A percentile compares a stretch with the other conserved stretches of the same genome.
Conservation (phyloP, 1,140 invertebrate species). For the Varroa destructor region DNA sequence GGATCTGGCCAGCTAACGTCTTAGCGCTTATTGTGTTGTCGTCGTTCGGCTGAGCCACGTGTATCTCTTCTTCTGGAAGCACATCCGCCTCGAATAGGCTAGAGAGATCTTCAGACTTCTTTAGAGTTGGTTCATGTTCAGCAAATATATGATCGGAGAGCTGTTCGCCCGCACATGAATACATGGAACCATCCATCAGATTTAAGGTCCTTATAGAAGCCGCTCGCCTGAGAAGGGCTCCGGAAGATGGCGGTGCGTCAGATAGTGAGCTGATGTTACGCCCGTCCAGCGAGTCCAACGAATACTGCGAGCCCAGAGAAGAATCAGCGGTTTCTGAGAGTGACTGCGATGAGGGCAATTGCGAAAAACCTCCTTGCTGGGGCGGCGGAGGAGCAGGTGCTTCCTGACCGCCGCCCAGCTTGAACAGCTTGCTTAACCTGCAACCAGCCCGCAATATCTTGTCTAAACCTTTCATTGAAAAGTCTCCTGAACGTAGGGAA, state of each 20-base stretch:
- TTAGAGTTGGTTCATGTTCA: no score
- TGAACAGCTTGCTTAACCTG: conserved; percentile 27
- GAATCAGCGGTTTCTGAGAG: background rate
- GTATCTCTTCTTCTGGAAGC: background rate
- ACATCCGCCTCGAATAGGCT: no score
- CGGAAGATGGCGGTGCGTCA: no score
- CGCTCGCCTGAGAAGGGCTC: no score
- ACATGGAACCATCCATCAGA: no score
- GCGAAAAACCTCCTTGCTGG: background rate
- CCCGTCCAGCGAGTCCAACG: conserved; percentile 1
- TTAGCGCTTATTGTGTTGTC: background rate
- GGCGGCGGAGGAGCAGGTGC: background rate
- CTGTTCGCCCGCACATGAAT: background rate
- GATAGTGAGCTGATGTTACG: background rate
- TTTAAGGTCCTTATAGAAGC: no score
- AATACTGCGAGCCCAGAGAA: background rate
- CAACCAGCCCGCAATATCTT: background rate
- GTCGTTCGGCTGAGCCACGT: background rate
- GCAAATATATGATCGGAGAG: background rate
- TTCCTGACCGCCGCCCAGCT: conserved; percentile 3
- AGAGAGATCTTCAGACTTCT: no score
- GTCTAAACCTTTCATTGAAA: no score
- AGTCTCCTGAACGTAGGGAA: no score
- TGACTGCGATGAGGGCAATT: no score
- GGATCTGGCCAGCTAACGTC: background rate